Evolutionary conservation across 2,797 vertebrate genomes (phyloP), one percentile per base, ranked within the genome.

Genomic region (Salmo trutta): DNA sequence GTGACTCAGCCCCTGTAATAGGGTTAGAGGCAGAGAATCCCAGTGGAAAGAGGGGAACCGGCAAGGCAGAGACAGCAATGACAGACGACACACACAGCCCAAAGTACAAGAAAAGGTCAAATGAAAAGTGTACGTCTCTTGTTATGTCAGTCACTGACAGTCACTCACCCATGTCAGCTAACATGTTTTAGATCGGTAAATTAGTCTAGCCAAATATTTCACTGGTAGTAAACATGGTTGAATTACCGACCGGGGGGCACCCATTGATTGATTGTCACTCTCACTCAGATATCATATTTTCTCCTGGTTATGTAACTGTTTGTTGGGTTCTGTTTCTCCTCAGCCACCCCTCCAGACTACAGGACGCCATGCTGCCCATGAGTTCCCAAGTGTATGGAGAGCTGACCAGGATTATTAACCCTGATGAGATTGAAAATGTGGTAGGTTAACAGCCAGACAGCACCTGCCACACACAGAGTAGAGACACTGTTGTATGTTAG

Each of bases 371-470:
- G 71, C 91, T 96, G 17, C 97, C 97, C 21, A 96, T 99, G 95
- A 97, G 97, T 19, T 95, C 96, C 0, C 98, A 98, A 19, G 96
- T 96, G 47, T 98, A 94, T 59, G 94, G 91, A 0, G 95, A 85
- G 47, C 85, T 99, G 75, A 90, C 94, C 47, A 91, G 89, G 73
- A 90, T 88, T 0, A 90, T 98, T 75, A 90, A 90, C 19, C 66
- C 90, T 0, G 88, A 92, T 4, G 96, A 96, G 77, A 91, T 98
- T 0, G 93, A 96, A 0, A 94, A 88, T 0, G 92, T 97, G 95
- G 98, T 99, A 87, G 12, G 95, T 90, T n/a, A 21, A 21, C 59
- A 64, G 59, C n/a, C 56, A 59, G 56, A n/a, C 56, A 59, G 56
- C 19, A n/a, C 56, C 33, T 6, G 5, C 33, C 33, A 5, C 33